These are phyloP conservation scores for Grammomys dolichurus DNA, from an alignment of 2,113 vertebrate species.

Conservation along the genomic window DNA sequence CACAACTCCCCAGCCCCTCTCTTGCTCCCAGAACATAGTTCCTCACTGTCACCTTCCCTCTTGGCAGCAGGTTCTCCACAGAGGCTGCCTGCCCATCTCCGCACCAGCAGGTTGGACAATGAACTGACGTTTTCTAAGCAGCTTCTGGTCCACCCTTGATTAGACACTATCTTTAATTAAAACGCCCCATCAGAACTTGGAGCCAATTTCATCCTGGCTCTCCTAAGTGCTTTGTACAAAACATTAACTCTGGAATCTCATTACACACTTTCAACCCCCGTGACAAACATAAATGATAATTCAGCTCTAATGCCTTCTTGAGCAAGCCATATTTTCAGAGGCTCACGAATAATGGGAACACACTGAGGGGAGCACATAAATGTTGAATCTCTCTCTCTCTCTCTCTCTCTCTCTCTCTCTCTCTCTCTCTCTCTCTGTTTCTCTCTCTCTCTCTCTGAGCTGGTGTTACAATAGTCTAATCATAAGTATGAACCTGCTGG, in stretches of 20 bases:
- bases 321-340: slow-evolving; percentile 78
- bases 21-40: rapidly evolving
- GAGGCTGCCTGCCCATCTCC: neutral
- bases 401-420: slow-evolving; percentile 73
- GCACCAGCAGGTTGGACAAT: slow-evolving; percentile 60
- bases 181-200: slow-evolving; percentile 85
- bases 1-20: too few relatives aligned
- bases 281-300: slow-evolving; percentile 87
- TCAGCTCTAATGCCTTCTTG: slow-evolving; percentile 83
- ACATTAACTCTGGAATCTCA: slow-evolving; percentile 89
- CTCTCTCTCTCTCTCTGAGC: slow-evolving; percentile 55
- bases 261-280: slow-evolving; percentile 84
- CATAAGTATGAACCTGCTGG: neutral
- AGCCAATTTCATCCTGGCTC: slow-evolving; percentile 85
- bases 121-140: slow-evolving; percentile 81
- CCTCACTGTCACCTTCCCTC: neutral
- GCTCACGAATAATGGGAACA: slow-evolving; percentile 49
- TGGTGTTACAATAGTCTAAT: slow-evolving; percentile 30
- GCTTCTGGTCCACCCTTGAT: slow-evolving; percentile 81
- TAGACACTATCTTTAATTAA: slow-evolving; percentile 89
- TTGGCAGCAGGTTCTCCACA: rapidly evolving
- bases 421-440: slow-evolving; percentile 75
- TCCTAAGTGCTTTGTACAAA: slow-evolving; percentile 87
- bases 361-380: slow-evolving; percentile 17
- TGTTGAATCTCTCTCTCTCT: slow-evolving; percentile 72